A percentile compares a stretch with the other conserved stretches of the same genome.
Conservation (phyloP, 2,888 invertebrate species). For the Tortrix viridana region DNA sequence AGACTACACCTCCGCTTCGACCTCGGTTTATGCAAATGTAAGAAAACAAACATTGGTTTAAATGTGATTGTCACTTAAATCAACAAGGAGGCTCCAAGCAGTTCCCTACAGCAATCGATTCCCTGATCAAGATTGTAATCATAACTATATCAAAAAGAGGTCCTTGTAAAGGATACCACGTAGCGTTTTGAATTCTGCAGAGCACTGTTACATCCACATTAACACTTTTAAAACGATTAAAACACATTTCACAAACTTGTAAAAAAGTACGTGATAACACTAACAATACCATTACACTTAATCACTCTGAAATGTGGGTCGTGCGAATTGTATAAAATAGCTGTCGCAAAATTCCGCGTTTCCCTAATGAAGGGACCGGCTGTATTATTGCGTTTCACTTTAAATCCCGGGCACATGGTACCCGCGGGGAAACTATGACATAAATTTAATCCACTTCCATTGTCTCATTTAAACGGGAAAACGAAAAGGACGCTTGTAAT, state of each 20-base stretch:
- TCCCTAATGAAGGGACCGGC: conserved; percentile 59
- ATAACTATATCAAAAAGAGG: no score
- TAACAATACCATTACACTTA: conserved; percentile 31
- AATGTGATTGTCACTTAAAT: not conserved
- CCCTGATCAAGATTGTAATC: no score
- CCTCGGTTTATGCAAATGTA: conserved; percentile 11
- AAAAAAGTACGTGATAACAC: conserved; percentile 29
- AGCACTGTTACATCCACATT: conserved; percentile 8
- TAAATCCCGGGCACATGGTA: conserved; percentile 47
- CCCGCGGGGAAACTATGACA: conserved; percentile 52
- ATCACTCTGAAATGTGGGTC: conserved; percentile 36
- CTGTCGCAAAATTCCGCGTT: conserved; percentile 53
- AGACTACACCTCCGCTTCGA: conserved; percentile 39
- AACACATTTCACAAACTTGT: conserved; percentile 18
- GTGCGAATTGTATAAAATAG: conserved; percentile 50
- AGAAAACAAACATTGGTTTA: not conserved
- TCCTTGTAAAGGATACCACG: no score
- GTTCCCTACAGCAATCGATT: no score
- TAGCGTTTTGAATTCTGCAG: not conserved
- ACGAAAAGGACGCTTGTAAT: conserved; percentile 30
- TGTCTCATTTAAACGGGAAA: conserved; percentile 47
- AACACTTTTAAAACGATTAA: conserved; percentile 10
- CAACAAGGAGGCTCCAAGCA: not conserved
- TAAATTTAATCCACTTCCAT: conserved; percentile 59
- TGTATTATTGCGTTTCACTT: conserved; percentile 56